A percentile compares a stretch with the other conserved stretches of the same genome.
phyloP scores from a whole-genome alignment of 2,113 vertebrate genomes.

The Zosterops pallidus region DNA sequence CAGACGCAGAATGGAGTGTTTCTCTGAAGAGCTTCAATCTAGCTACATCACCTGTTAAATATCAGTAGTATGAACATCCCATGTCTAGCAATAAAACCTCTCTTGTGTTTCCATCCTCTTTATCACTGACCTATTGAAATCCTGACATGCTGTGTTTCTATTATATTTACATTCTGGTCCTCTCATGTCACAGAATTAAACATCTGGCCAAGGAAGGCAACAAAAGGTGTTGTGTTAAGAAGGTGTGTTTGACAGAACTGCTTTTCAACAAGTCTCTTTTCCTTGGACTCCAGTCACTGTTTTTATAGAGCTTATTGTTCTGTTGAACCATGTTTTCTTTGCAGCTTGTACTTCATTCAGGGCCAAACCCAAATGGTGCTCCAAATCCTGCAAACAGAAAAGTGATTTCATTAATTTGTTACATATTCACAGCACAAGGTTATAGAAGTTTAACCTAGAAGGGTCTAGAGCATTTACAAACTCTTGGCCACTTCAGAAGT shows the following conservation, averaged over 20 bases:
- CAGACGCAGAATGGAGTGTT: conserved; percentile 75
- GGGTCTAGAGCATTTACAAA: not conserved
- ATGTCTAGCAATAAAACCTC: conserved; percentile 68
- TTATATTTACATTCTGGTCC: conserved; percentile 76
- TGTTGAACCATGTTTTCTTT: conserved; percentile 99
- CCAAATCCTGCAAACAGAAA: conserved; percentile 85
- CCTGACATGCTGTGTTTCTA: conserved; percentile 70
- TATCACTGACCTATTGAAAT: conserved; percentile 71
- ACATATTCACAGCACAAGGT: not conserved
- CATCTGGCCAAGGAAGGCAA: conserved; percentile 79
- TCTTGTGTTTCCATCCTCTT: conserved; percentile 56
- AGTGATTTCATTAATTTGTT: not conserved
- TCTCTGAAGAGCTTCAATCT: conserved; percentile 65
- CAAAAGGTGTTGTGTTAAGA: conserved; percentile 76
- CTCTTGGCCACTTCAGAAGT: not conserved
- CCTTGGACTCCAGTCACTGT: conserved; percentile 96
- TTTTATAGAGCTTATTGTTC: conserved; percentile 98
- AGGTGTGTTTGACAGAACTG: conserved; percentile 50
- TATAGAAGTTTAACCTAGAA: not conserved
- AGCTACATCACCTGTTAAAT: conserved; percentile 74
- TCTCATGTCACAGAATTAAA: conserved; percentile 78
- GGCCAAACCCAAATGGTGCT: conserved; percentile 94
- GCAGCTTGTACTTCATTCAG: conserved; percentile 96
- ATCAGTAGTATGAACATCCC: conserved; percentile 87
- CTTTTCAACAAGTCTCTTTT: conserved; percentile 92